Percentiles rank a stretch among this genome's conserved stretches.
These are phyloP conservation scores for Nudaria mundana DNA, from an alignment of 2,888 invertebrate species.

Conservation along the genomic window DNA sequence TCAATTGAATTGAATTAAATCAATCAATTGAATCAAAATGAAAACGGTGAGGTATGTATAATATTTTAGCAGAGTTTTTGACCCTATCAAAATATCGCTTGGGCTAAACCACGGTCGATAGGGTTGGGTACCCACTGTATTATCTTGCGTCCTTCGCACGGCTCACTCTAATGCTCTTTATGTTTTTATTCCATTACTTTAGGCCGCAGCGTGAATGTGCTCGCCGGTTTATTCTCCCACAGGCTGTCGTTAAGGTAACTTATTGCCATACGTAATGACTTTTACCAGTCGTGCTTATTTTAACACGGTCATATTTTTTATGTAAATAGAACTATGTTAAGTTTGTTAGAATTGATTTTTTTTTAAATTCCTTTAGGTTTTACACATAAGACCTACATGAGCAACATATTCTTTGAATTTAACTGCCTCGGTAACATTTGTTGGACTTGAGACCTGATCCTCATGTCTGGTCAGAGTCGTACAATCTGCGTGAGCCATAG, in stretches of 20 bases:
- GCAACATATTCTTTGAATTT: too few relatives aligned
- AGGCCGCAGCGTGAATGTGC: slow-evolving; percentile 41
- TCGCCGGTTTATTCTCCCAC: slow-evolving; percentile 41
- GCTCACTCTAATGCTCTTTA: slow-evolving; percentile 53
- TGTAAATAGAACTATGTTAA: slow-evolving; percentile 25
- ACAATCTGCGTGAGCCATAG: too few relatives aligned
- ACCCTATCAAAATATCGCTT: slow-evolving; percentile 40
- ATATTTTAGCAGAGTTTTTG: slow-evolving; percentile 34
- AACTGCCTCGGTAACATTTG: too few relatives aligned
- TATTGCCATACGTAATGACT: slow-evolving; percentile 44
- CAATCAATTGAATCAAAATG: too few relatives aligned
- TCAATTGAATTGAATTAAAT: too few relatives aligned
- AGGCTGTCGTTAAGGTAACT: slow-evolving; percentile 50
- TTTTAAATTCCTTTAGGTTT: slow-evolving; percentile 1
- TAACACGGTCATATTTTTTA: slow-evolving; percentile 30
- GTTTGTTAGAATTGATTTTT: slow-evolving; percentile 13
- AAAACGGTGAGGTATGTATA: slow-evolving; percentile 30
- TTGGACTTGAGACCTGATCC: too few relatives aligned
- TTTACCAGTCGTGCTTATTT: slow-evolving; percentile 37
- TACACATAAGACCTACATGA: too few relatives aligned
- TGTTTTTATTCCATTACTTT: slow-evolving; percentile 72
- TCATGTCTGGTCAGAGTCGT: too few relatives aligned
- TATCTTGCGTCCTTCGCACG: slow-evolving; percentile 46
- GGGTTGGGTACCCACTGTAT: slow-evolving; percentile 35
- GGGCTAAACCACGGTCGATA: slow-evolving; percentile 35